Base-by-base conservation (phyloP, 2,888 invertebrate genomes). In the Hypomecis punctinalis region DNA sequence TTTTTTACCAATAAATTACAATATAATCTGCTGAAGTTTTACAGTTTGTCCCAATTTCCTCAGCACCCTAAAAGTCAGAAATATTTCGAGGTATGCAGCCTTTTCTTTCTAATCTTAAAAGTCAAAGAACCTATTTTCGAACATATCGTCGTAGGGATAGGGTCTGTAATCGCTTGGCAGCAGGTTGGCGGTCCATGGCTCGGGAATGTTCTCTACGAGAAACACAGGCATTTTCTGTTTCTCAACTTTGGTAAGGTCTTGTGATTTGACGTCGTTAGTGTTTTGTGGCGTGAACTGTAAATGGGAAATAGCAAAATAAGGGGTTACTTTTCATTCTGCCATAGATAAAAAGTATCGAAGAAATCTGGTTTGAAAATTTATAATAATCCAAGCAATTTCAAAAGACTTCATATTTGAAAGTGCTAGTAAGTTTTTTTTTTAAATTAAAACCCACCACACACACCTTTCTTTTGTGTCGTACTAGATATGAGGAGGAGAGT, bases 111-210 rank as follows among this genome's bases (percentile, higher is more conserved):
- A 1, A 35, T 49, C 61, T 68, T 69, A 70, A 48, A 65, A 58
- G 23, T 65, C 68, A 37, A 68, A 66, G 10, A 81, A 52, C 48
- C 75, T 74, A 69, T 83, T 85, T 56, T 85, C 85, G n/a, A 77
- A 54, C 66, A 75, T 76, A 69, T 88, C 83, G 0, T 83, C 82
- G 42, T 77, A 57, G 0, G 74, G 68, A 58, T 86, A 85, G 42
- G 81, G 78, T 42, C 79, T 82, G 52, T 79, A 81, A 61, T 86
- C 88, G 68, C 73, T 79, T 46, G 80, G 58, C 0, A 80, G 63
- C 37, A 78, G 42, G 65, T 76, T 78, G 52, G 75, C 63, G 64
- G 75, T 66, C 79, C 81, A 82, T 6, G 78, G 75, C 53, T 85
- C 85, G 0, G 84, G 81, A 2, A 81, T 68, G 37, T 82, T 83